These are phyloP conservation scores for Meiosimyza platycephala DNA, from an alignment of 2,888 invertebrate species.

Conservation along the genomic window DNA sequence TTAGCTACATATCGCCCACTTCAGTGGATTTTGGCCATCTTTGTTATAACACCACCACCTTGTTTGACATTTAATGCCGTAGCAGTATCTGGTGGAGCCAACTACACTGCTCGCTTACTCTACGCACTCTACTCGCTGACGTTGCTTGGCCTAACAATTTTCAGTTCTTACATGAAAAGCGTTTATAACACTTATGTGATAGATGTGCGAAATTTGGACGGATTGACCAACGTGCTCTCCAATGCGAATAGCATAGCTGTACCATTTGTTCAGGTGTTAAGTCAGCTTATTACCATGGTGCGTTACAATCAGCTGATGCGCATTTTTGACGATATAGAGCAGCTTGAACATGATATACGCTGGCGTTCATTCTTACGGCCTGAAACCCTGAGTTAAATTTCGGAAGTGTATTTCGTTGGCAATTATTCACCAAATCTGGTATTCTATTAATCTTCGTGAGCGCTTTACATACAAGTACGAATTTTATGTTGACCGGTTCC, in stretches of 20 bases:
- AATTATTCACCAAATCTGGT: constrained; percentile 44
- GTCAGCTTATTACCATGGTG: constrained; percentile 43
- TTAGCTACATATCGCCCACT: constrained; percentile 31
- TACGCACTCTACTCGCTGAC: constrained; percentile 39
- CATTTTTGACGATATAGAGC: constrained; percentile 47
- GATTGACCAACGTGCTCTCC: constrained; percentile 51
- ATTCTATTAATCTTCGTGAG: constrained; percentile 43
- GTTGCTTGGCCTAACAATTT: constrained; percentile 37
- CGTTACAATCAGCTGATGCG: constrained; percentile 37
- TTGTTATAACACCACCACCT: constrained; percentile 43
- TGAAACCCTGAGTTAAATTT: neutral
- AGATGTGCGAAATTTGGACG: constrained; percentile 42
- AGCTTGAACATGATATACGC: constrained; percentile 51
- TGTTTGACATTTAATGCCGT: neutral
- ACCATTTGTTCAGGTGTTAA: constrained; percentile 37
- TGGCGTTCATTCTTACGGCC: constrained; percentile 28
- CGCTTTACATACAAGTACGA: constrained; percentile 32
- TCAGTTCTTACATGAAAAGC: constrained; percentile 47
- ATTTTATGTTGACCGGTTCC: constrained; percentile 30
- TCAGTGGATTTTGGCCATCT: constrained; percentile 43
- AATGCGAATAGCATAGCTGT: constrained; percentile 41
- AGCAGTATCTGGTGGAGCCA: neutral
- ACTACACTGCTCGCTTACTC: constrained; percentile 2
- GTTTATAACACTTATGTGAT: constrained; percentile 32
- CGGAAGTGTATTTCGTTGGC: constrained; percentile 34